Evolutionary conservation across 2,888 invertebrate genomes (phyloP).

Genomic region (Laothoe populi): DNA sequence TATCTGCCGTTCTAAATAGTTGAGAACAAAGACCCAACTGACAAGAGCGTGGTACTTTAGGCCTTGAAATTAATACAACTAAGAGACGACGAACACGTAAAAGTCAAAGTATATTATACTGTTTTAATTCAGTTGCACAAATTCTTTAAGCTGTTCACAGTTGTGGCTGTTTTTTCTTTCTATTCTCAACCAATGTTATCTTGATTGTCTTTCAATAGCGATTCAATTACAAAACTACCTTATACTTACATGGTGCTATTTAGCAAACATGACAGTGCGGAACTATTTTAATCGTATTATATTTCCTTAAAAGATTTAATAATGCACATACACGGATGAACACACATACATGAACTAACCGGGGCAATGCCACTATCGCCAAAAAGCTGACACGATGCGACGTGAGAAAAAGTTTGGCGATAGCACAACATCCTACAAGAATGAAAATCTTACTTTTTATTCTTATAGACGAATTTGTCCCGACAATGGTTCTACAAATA

Average conservation of each 20-base stretch:
- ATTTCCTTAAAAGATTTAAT: not conserved
- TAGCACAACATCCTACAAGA: no score
- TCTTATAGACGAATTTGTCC: no score
- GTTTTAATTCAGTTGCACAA: conserved; percentile 7
- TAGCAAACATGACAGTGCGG: not conserved
- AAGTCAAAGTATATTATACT: conserved; percentile 9
- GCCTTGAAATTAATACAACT: conserved; percentile 10
- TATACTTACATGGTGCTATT: no score
- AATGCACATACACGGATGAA: not conserved
- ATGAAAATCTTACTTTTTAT: no score
- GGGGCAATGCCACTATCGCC: no score
- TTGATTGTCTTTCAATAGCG: not conserved
- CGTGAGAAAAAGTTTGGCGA: no score
- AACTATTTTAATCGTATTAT: not conserved
- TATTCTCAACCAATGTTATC: not conserved
- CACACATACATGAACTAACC: no score
- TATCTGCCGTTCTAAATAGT: conserved; percentile 12
- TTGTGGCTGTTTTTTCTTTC: not conserved
- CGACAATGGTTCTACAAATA: no score
- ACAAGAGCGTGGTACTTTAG: conserved; percentile 17
- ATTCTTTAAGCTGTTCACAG: not conserved
- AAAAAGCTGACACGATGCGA: no score
- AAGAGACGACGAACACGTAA: conserved; percentile 2
- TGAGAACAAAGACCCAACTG: conserved; percentile 12
- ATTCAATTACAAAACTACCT: not conserved